phyloP scores from a whole-genome alignment of 2,113 vertebrate genomes.

The Cheirogaleus medius region DNA sequence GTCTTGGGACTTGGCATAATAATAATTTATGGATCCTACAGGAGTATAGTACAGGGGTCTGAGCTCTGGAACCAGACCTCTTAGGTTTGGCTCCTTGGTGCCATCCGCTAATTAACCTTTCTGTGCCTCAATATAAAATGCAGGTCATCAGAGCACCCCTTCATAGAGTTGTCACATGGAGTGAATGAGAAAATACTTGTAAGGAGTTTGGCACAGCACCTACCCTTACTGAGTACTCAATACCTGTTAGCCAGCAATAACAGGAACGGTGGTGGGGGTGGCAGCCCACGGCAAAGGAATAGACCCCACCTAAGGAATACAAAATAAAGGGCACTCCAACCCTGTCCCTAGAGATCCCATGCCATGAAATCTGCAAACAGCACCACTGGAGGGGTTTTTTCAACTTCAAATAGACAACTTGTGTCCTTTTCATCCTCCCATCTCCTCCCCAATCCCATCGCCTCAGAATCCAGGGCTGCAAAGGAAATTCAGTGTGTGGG shows the following conservation, averaged over 20 bases:
- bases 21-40: no score
- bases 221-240: background rate
- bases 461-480: background rate
- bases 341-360: background rate
- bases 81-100: background rate
- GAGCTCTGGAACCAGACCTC: background rate
- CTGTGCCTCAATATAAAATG: background rate
- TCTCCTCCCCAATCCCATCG: background rate
- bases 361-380: background rate
- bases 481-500: background rate
- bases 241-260: background rate
- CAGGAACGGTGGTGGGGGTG: background rate
- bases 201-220: background rate
- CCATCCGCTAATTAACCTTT: background rate
- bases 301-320: background rate
- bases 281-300: background rate
- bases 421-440: background rate
- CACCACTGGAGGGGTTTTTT: background rate
- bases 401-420: background rate
- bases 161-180: background rate
- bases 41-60: rapidly evolving
- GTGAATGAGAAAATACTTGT: background rate
- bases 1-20: background rate
- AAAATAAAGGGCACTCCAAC: background rate
- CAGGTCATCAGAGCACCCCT: background rate